A percentile compares a stretch with the other conserved stretches of the same genome.
phyloP scores from a whole-genome alignment of 1,140 invertebrate species.

The Hylaeus anthracinus region DNA sequence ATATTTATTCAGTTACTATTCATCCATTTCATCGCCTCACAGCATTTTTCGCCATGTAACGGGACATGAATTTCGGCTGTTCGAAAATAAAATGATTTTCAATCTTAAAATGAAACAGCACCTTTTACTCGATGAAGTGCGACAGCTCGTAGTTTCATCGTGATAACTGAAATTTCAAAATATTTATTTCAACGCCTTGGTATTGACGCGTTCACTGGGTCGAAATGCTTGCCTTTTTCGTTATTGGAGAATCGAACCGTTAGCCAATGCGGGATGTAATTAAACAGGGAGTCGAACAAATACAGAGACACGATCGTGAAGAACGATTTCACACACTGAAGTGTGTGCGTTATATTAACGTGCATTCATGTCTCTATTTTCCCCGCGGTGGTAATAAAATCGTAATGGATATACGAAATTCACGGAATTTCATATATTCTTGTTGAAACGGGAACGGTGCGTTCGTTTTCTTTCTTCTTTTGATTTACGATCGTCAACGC shows the following conservation, averaged over 20 bases:
- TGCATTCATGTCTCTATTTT: not conserved
- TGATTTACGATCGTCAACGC: conserved; percentile 5
- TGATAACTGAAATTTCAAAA: too few species aligned
- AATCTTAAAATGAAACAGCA: too few species aligned
- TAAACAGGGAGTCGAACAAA: not conserved
- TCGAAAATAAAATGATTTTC: too few species aligned
- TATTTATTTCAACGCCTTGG: too few species aligned
- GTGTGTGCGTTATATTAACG: not conserved
- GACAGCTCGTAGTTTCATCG: too few species aligned
- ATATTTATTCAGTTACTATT: too few species aligned
- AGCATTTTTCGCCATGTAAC: too few species aligned
- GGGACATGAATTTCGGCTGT: too few species aligned
- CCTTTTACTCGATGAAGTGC: too few species aligned
- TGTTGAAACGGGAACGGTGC: not conserved
- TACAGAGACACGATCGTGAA: not conserved
- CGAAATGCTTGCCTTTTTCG: not conserved
- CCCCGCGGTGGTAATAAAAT: conserved; percentile 3
- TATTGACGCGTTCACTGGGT: not conserved
- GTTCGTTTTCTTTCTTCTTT: not conserved
- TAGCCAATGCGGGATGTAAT: not conserved
- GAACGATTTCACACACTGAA: conserved; percentile 1
- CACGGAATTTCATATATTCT: conserved; percentile 1
- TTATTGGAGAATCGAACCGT: not conserved
- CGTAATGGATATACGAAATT: not conserved
- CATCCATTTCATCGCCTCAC: too few species aligned